phyloP scores from a whole-genome alignment of 2,797 vertebrate genomes.

The Carcharodon carcharias region DNA sequence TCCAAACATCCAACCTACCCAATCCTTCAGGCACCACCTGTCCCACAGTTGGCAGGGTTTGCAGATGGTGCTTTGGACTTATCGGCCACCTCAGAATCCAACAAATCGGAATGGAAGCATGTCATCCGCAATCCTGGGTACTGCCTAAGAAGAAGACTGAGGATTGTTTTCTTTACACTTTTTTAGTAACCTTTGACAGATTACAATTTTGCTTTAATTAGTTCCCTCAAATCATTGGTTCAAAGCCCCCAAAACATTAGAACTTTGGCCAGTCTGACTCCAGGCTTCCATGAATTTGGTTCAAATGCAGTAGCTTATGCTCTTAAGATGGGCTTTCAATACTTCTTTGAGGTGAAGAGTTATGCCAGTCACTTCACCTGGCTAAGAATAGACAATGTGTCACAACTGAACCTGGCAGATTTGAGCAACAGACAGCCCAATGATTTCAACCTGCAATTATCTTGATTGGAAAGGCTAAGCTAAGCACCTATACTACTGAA shows the following conservation, averaged over 20 bases:
- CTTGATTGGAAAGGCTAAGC: neutral
- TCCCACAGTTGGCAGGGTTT: too few species aligned
- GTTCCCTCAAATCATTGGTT: neutral
- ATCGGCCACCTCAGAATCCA: neutral
- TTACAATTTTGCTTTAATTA: neutral
- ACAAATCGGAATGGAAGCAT: neutral
- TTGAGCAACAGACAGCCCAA: neutral
- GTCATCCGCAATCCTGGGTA: neutral
- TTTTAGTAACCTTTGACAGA: neutral
- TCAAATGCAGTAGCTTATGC: neutral
- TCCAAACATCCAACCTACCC: too few species aligned
- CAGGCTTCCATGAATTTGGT: neutral
- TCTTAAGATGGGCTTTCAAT: neutral
- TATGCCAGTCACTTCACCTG: neutral
- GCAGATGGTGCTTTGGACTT: too few species aligned
- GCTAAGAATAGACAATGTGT: neutral
- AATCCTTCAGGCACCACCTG: too few species aligned
- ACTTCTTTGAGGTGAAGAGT: neutral
- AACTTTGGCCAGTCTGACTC: neutral
- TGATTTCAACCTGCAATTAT: neutral
- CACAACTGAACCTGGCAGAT: neutral
- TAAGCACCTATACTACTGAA: neutral
- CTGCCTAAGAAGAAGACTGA: neutral
- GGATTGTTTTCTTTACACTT: neutral
- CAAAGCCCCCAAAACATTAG: neutral